These are phyloP conservation scores for Thinocorus orbignyianus DNA, from an alignment of 2,113 vertebrate genomes.

Conservation along the genomic window DNA sequence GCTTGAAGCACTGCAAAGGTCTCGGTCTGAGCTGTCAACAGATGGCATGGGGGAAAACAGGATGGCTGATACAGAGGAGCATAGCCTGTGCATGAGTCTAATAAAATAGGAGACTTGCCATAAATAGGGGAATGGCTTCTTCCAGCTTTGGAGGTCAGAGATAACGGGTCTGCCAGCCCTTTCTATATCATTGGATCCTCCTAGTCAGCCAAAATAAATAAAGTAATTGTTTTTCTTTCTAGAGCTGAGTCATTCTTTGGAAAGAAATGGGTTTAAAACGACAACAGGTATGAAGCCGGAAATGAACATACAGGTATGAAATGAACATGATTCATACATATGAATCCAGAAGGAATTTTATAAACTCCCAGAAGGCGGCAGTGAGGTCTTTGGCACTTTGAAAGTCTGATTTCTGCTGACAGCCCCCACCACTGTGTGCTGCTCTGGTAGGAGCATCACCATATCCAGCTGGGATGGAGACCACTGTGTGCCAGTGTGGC, in stretches of 20 bases:
- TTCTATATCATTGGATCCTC: neutral
- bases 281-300: neutral
- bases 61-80: neutral
- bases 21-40: neutral
- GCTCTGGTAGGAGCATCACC: neutral
- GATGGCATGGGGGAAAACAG: neutral
- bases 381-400: neutral
- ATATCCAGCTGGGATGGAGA: rapidly evolving
- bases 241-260: neutral
- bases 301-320: neutral
- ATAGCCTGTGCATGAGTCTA: neutral
- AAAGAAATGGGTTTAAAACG: neutral
- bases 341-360: neutral
- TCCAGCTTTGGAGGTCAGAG: neutral
- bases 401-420: neutral
- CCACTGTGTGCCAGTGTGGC: too few relatives aligned
- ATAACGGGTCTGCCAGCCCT: neutral
- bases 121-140: neutral
- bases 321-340: neutral
- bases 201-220: neutral
- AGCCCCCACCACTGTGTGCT: rapidly evolving
- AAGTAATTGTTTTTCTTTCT: neutral
- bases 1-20: neutral
- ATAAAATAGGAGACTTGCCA: neutral
- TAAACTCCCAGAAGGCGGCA: neutral